phyloP scores from a whole-genome alignment of 2,113 vertebrate genomes.

The Macheiramphus alcinus region DNA sequence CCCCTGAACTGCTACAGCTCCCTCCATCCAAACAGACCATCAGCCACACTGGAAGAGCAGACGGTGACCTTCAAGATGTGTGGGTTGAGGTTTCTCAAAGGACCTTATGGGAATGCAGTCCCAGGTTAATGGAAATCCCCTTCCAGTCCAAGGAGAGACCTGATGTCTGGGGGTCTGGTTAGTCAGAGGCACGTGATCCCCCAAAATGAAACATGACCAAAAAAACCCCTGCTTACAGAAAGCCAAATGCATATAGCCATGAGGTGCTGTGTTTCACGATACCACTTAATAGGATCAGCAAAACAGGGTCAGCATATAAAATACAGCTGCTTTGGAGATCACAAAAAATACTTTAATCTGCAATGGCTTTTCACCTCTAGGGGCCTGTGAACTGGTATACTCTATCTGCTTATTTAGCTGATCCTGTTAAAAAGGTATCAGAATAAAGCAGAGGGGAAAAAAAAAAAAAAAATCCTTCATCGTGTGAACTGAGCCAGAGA shows the following conservation, averaged over 20 bases:
- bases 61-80: not conserved
- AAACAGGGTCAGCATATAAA: constrained; percentile 35
- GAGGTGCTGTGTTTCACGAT: not conserved
- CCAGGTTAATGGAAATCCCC: not conserved
- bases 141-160: not conserved
- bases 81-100: not conserved
- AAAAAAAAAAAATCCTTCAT: not conserved
- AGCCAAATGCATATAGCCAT: not conserved
- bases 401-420: constrained; percentile 33
- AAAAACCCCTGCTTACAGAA: not conserved
- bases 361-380: constrained; percentile 32
- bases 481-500: constrained; percentile 19
- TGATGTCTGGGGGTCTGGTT: not conserved
- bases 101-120: accelerated
- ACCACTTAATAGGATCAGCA: constrained; percentile 29
- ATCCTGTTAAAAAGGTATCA: constrained; percentile 58
- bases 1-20: not conserved
- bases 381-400: not conserved
- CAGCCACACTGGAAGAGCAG: not conserved
- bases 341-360: constrained; percentile 12
- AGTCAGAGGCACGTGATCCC: not conserved
- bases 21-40: not conserved
- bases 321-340: constrained; percentile 34
- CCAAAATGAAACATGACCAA: accelerated
- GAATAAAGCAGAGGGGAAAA: not conserved